Evolutionary conservation across 2,113 vertebrate genomes (phyloP), one percentile per base, ranked within the genome.

Genomic region (Pipa parva): DNA sequence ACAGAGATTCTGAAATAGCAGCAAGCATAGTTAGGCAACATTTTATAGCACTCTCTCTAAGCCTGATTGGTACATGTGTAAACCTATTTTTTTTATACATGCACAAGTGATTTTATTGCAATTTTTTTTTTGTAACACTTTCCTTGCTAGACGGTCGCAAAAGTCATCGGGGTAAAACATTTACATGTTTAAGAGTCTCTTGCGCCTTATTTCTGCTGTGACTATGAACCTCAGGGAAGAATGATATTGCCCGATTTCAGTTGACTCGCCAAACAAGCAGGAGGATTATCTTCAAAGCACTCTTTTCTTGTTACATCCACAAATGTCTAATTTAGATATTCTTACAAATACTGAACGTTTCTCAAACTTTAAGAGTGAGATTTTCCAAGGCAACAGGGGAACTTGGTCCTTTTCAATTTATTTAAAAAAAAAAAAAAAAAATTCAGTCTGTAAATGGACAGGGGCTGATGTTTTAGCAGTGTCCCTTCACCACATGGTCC

Each of bases 401-500:
- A 17, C 36, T 9, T 22, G 54, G 49, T 18, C 54, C 63, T 65
- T 65, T 28, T 31, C 26, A 18, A 28, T 18, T 48, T 29, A 13
- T 15, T n/a, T n/a, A n/a, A n/a, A n/a, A n/a, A n/a, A n/a, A n/a
- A n/a, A n/a, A n/a, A n/a, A 26, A 56, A 56, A 22, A 29, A n/a
- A 26, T 65, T 37, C 25, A 65, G 52, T 48, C 37, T 33, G 31
- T 25, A 29, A 18, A 13, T 13, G 10, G 28, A 31, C 10, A 54
- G 54, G 63, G 28, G 22, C 39, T 36, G n/a, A 54, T 22, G 22
- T 45, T 68, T 70, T 70, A 58, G 66, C 66, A 26, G 31, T 59
- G 37, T 70, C 58, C 33, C 59, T 61, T 58, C 49, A 50, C 66
- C 46, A 28, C 59, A 61, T 49, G 45, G 21, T 70, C 66, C 66